These are phyloP conservation scores for Rhagonycha fulva DNA, from an alignment of 2,888 invertebrate genomes.

Conservation along the genomic window DNA sequence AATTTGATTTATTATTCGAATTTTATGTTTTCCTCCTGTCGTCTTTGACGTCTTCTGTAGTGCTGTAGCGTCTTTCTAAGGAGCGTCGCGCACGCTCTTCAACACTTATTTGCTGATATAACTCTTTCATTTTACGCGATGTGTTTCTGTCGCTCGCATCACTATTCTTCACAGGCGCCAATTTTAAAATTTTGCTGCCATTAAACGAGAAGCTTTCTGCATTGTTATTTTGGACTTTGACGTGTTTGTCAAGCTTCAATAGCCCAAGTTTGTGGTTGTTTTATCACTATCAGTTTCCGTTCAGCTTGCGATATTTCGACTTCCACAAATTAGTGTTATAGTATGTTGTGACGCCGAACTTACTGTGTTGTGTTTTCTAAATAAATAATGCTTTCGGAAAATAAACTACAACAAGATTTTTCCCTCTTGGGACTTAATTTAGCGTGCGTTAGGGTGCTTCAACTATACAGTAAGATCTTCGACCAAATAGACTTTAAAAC, in stretches of 20 bases:
- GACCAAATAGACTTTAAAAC: slow-evolving; percentile 58
- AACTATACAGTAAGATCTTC: slow-evolving; percentile 87
- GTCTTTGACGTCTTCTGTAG: slow-evolving; percentile 25
- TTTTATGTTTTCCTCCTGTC: slow-evolving; percentile 12
- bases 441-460: slow-evolving; percentile 81
- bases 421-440: slow-evolving; percentile 85
- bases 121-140: slow-evolving; percentile 39
- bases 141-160: slow-evolving; percentile 40
- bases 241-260: background rate
- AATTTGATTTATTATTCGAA: slow-evolving; percentile 9
- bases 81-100: slow-evolving; percentile 30
- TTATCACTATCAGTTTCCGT: slow-evolving; percentile 21
- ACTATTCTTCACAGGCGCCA: slow-evolving; percentile 39
- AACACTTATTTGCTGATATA: slow-evolving; percentile 25
- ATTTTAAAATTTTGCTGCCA: slow-evolving; percentile 39
- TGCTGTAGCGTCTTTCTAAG: slow-evolving; percentile 20
- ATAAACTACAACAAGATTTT: slow-evolving; percentile 39
- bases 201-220: background rate
- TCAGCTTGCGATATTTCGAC: slow-evolving; percentile 14
- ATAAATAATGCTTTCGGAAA: slow-evolving; percentile 41
- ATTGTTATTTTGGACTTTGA: background rate
- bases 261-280: slow-evolving; percentile 16
- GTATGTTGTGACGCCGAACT: background rate
- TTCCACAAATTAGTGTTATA: background rate
- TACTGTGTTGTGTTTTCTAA: background rate